Evolutionary conservation across 1,140 invertebrate species (phyloP).

Genomic region (Saccostrea glomerata): DNA sequence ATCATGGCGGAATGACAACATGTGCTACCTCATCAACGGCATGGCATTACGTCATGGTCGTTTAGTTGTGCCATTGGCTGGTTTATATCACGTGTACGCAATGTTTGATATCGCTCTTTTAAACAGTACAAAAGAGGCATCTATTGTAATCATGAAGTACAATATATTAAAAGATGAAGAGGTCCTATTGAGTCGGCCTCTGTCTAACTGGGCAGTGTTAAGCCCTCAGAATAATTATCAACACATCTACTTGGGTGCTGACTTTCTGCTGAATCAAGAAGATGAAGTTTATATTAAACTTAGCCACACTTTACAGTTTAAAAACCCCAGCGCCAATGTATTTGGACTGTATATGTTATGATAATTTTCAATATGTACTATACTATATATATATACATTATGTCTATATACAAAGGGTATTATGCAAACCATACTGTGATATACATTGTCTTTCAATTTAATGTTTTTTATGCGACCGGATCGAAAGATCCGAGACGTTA

Average conservation of each 20-base stretch:
- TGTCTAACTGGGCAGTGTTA: not conserved
- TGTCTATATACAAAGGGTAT: not conserved
- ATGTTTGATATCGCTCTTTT: conserved; percentile 36
- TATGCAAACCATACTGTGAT: not conserved
- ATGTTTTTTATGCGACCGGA: too few relatives aligned
- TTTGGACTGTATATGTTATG: not conserved
- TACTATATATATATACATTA: not conserved
- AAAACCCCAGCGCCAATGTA: not conserved
- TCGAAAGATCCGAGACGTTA: too few relatives aligned
- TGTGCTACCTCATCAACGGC: conserved; percentile 41
- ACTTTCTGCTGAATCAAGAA: not conserved
- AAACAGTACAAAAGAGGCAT: not conserved
- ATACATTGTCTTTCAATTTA: not conserved
- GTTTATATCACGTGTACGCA: conserved; percentile 43
- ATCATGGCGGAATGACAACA: conserved; percentile 36
- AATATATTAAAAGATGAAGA: not conserved
- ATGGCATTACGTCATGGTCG: conserved; percentile 31
- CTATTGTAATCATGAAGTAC: not conserved
- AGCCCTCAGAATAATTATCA: not conserved
- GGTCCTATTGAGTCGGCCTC: not conserved
- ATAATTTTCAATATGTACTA: not conserved
- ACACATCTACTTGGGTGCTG: not conserved
- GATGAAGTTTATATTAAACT: not conserved
- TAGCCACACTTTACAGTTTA: not conserved
- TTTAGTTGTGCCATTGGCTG: conserved; percentile 24